Percentiles rank a stretch among this genome's conserved stretches.
Conservation (phyloP, 2,888 invertebrate genomes). For the Tipula vernalis region DNA sequence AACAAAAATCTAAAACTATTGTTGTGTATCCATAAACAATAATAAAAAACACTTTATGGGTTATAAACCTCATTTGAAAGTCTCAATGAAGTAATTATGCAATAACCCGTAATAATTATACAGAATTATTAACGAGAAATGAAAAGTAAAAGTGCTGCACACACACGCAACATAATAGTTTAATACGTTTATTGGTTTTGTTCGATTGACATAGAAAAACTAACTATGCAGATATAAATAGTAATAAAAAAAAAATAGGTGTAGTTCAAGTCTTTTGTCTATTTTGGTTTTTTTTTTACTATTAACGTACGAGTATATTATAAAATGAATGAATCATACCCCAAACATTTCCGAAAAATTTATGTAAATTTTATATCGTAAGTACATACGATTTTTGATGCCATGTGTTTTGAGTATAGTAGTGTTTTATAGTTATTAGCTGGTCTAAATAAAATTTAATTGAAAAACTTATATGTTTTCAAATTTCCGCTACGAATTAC, state of each 20-base stretch:
- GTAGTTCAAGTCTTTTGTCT: slow-evolving; percentile 4
- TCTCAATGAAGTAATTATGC: not conserved
- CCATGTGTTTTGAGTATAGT: not conserved
- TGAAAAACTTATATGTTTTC: not conserved
- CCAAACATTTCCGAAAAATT: not conserved
- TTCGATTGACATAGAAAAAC: not conserved
- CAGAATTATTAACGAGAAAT: not conserved
- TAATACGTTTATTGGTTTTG: not conserved
- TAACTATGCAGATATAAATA: not conserved
- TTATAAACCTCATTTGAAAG: not conserved
- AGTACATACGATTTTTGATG: not conserved
- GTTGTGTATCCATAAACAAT: not conserved
- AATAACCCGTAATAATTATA: not conserved
- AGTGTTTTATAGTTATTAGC: not conserved
- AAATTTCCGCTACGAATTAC: not conserved
- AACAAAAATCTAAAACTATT: not conserved
- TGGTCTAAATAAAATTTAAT: not conserved
- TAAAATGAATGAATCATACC: not conserved
- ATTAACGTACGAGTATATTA: not conserved
- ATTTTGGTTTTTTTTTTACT: not conserved
- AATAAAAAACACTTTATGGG: not conserved
- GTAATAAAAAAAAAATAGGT: not conserved
- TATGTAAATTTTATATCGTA: not conserved
- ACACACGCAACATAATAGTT: not conserved
- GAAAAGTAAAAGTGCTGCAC: not conserved